Conservation (phyloP, 2,113 vertebrate genomes). For the Chlamydotis undulata region DNA sequence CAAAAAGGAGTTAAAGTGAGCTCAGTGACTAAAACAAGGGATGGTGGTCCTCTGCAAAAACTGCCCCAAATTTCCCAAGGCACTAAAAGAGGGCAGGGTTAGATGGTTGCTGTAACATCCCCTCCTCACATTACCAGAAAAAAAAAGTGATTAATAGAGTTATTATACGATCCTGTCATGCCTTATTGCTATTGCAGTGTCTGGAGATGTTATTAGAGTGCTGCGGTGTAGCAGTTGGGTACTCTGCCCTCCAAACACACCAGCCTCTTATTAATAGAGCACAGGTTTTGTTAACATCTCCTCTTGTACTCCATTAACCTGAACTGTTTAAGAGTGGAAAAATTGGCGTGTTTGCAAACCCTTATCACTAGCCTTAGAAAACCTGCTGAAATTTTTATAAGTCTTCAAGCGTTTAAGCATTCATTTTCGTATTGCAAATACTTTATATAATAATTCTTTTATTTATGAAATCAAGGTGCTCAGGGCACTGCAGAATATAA, state of each 20-base stretch:
- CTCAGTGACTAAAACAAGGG: neutral
- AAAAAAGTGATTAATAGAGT: neutral
- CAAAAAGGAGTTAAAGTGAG: neutral
- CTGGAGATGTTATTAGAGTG: neutral
- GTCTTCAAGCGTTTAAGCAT: constrained; percentile 27
- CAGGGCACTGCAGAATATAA: constrained; percentile 21
- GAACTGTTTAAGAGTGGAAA: neutral
- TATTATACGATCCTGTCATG: neutral
- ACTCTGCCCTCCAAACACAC: neutral
- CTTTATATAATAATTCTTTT: neutral
- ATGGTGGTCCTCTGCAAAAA: neutral
- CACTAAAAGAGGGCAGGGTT: neutral
- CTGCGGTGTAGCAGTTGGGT: neutral
- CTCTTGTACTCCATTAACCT: neutral
- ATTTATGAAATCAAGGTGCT: constrained; percentile 48
- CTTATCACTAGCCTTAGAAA: neutral
- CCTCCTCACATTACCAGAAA: neutral
- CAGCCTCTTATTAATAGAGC: neutral
- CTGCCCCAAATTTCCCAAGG: neutral
- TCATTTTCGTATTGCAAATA: constrained; percentile 31
- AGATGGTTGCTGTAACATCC: neutral
- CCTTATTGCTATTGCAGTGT: neutral
- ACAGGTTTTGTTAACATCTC: constrained; percentile 10
- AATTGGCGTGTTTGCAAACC: neutral
- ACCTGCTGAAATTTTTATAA: constrained; percentile 1